Evolutionary conservation across 2,888 invertebrate genomes (phyloP), one percentile per base, ranked within the genome.

Genomic region (Zaprionus lineosus): DNA sequence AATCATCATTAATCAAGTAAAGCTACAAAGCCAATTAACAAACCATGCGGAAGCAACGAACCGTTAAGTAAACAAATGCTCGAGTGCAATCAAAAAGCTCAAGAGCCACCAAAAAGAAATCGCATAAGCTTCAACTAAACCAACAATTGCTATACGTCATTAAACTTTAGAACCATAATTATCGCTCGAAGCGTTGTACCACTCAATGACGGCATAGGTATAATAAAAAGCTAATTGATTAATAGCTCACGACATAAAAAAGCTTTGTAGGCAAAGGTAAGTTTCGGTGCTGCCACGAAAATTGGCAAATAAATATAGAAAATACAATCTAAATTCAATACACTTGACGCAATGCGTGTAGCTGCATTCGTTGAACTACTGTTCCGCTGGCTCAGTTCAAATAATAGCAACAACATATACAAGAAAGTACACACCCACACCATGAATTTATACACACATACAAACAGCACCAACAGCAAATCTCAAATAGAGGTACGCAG

Each of bases 401-500:
- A 62, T 36, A 21, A 40, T 46, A 40, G 36, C 33, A 66, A 51
- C 46, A 46, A 47, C 48, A 48, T 40, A 31, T 11, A 29, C 57
- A 50, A 24, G 28, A 19, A 29, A 19, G 11, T 11, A 34, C 34
- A 52, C 68, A 69, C 63, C 69, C 69, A 63, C 69, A 68, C 41
- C 58, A 63, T 63, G 69, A 68, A 68, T 63, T 63, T 68, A 28
- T 9, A 6, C 26, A 12, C 29, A 28, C 8, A 12, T 28, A 66
- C 41, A 41, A 51, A 64, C 64, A 65, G 39, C 64, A 48, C 43
- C 65, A 58, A 34, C 26, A 72, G 73, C 82, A 75, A 78, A 78
- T 74, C 73, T 70, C 60, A 78, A 82, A 82, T 82, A 78, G 82
- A 78, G 82, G 78, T 78, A 77, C 71, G 72, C 74, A 74, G 57